Conservation (phyloP, 2,888 invertebrate species). For the Unio pictorum region DNA sequence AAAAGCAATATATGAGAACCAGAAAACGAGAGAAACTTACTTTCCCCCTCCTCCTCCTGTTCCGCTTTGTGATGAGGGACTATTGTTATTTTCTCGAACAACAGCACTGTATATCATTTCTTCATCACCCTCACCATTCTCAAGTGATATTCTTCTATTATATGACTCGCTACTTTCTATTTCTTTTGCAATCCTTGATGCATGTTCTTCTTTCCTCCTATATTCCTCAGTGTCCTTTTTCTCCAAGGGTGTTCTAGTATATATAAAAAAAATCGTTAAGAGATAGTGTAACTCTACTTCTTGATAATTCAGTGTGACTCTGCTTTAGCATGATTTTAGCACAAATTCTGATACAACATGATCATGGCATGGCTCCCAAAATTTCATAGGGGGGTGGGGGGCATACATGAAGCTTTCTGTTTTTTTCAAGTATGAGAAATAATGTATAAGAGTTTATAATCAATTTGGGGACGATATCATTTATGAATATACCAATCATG, state of each 20-base stretch:
- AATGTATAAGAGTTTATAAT: no score
- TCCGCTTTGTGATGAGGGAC: conserved; percentile 12
- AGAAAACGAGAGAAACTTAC: conserved; percentile 26
- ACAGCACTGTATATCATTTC: conserved; percentile 91
- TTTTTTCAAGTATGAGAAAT: no score
- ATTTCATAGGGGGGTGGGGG: no score
- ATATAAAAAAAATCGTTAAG: neutral
- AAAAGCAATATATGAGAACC: neutral
- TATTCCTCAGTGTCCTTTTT: conserved; percentile 90
- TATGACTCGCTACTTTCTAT: conserved; percentile 90
- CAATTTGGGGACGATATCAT: no score
- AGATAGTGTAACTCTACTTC: no score
- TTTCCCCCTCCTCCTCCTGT: conserved; percentile 34
- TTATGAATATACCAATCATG: no score
- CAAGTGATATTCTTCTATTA: conserved; percentile 86
- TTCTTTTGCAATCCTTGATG: conserved; percentile 91
- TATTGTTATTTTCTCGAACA: conserved; percentile 72
- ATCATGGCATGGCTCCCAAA: no score
- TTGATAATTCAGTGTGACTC: no score
- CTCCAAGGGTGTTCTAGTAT: conserved; percentile 80
- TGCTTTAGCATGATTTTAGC: no score
- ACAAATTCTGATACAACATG: no score
- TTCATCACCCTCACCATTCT: conserved; percentile 82
- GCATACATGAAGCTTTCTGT: no score
- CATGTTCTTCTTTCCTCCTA: conserved; percentile 87